These are phyloP conservation scores for Tetragnatha versicolor DNA, from an alignment of 1,140 invertebrate genomes.

Conservation along the genomic window DNA sequence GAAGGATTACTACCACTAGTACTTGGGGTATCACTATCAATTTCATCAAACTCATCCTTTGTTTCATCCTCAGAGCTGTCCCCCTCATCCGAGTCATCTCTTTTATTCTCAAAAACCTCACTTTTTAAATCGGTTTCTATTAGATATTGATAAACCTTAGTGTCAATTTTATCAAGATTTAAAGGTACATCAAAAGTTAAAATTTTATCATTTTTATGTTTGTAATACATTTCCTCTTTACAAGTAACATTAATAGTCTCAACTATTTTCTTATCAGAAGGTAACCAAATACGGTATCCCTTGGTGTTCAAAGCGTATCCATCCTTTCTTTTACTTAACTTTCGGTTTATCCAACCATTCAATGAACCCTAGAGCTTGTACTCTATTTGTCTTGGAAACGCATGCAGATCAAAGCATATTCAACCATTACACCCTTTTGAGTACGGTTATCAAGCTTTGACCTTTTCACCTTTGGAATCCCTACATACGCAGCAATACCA, in stretches of 20 bases:
- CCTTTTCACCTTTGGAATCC: slow-evolving; percentile 47
- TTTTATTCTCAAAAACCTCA: background rate
- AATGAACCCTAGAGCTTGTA: no score
- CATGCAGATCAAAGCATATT: no score
- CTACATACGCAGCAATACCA: slow-evolving; percentile 13
- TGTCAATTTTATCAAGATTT: no score
- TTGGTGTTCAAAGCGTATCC: slow-evolving; percentile 21
- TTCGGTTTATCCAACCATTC: no score
- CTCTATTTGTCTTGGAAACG: no score
- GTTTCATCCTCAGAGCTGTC: background rate
- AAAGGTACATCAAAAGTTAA: no score
- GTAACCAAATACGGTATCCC: slow-evolving; percentile 9
- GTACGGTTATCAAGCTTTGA: slow-evolving; percentile 26
- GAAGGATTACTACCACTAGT: background rate
- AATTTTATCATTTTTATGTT: no score
- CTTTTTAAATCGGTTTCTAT: background rate
- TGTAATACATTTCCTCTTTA: no score
- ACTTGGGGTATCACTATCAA: background rate
- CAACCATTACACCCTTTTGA: slow-evolving; percentile 8
- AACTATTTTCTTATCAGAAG: background rate
- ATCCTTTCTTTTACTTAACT: no score
- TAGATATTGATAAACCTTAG: background rate
- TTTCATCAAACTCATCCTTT: background rate
- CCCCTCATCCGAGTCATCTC: background rate
- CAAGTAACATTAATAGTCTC: background rate